Base-by-base conservation (phyloP, 2,797 vertebrate genomes). In the Odontamblyopus rebecca region DNA sequence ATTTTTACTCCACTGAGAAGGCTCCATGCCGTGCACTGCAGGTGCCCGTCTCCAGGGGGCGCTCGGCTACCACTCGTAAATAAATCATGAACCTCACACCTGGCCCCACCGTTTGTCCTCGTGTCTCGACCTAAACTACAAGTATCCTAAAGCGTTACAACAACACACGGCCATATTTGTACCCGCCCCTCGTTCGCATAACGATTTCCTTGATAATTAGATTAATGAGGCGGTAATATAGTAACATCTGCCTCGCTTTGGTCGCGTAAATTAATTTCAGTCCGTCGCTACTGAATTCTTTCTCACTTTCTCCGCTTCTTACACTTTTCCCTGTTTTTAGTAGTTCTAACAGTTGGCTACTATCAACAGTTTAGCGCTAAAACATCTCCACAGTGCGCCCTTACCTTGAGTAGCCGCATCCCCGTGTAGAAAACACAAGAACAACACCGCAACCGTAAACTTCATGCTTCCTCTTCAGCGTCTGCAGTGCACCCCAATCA, bases 391-490 rank as follows among this genome's bases (percentile, higher is more conserved):
- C 18, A 19, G 44, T 19, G 64, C 0, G 26, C 67, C 18, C 89
- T 86, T 88, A 92, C 91, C 91, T 89, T 85, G 72, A 61, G 30
- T 60, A 5, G 86, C 44, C 50, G 80, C 76, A 51, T 75, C 69
- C 56, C 83, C 81, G 67, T 81, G 50, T 71, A 59, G 75, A 65
- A 88, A 50, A 30, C 57, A 83, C 70, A 86, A 56, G 74, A 88
- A 90, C 80, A 90, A 11, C 84, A 86, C 72, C 71, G 81, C 78
- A 1, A 78, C 65, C 70, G 83, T 76, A 82, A 90, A 91, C 89
- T 89, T 92, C 90, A 91, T 89, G 68, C 74, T 89, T 69, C 62
- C 65, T 72, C 64, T 66, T 30, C 32, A 11, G 72, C 74, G 71
- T 41, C 41, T 3, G 23, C 60, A 38, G 44, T 9, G 41, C 2